Conservation (phyloP, 2,888 invertebrate genomes). For the Agrochola circellaris region DNA sequence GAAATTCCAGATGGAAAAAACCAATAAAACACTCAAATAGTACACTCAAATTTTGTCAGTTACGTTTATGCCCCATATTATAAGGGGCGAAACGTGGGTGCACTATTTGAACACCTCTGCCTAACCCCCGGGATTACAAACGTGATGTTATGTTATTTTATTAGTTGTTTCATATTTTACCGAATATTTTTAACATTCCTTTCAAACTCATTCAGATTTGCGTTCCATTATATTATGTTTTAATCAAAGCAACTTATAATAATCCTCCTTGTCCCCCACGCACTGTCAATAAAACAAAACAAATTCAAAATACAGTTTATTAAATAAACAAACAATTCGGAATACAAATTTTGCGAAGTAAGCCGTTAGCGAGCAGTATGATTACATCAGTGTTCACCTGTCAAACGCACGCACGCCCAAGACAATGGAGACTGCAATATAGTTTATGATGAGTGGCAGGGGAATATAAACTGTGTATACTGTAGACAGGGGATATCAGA, state of each 20-base stretch:
- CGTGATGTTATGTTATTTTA: too few relatives aligned
- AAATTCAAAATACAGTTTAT: conserved; percentile 10
- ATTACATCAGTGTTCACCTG: conserved; percentile 59
- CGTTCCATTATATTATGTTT: background rate
- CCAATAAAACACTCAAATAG: too few relatives aligned
- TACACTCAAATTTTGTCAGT: too few relatives aligned
- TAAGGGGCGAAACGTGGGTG: too few relatives aligned
- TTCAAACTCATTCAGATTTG: background rate
- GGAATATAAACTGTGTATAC: conserved; percentile 20
- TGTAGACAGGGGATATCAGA: conserved; percentile 1
- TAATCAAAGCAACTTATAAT: background rate
- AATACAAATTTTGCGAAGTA: conserved; percentile 27
- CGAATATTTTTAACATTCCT: background rate
- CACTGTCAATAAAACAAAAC: background rate
- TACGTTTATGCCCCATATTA: too few relatives aligned
- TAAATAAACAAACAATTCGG: conserved; percentile 33
- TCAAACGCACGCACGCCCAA: conserved; percentile 59
- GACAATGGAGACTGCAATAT: conserved; percentile 57
- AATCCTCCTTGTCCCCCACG: background rate
- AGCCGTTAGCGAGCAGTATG: conserved; percentile 22
- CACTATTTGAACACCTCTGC: too few relatives aligned
- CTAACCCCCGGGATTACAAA: too few relatives aligned
- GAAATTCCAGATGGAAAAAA: too few relatives aligned
- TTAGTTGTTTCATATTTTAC: background rate
- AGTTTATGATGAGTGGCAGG: conserved; percentile 33